Percentiles rank a stretch among this genome's conserved stretches.
Evolutionary conservation across 2,888 invertebrate species (phyloP).

Genomic region (Cheiracanthium punctorium): DNA sequence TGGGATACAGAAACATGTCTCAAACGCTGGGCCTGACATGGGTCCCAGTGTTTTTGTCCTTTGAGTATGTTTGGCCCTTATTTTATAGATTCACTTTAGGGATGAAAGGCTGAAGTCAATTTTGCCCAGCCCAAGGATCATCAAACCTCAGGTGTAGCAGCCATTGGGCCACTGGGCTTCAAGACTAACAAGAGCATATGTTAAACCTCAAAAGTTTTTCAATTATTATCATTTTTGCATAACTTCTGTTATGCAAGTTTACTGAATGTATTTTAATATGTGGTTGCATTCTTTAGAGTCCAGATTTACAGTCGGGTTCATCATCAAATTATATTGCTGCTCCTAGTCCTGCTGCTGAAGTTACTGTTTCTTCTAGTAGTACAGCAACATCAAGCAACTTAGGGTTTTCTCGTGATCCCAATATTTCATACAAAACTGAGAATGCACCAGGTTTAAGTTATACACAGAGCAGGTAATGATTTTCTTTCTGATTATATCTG

Average conservation of each 20-base stretch:
- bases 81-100: no score
- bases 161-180: no score
- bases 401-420: constrained; percentile 35
- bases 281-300: constrained; percentile 22
- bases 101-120: no score
- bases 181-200: no score
- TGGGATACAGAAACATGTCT: no score
- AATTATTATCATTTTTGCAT: neutral
- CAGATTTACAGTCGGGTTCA: constrained; percentile 46
- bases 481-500: no score
- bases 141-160: no score
- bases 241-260: neutral
- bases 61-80: no score
- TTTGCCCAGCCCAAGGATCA: no score
- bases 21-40: no score
- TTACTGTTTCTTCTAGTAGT: constrained; percentile 67
- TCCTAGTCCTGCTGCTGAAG: constrained; percentile 69
- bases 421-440: constrained; percentile 9
- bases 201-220: no score
- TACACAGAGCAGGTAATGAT: constrained; percentile 34
- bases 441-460: constrained; percentile 32
- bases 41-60: no score
- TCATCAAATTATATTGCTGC: constrained; percentile 57
- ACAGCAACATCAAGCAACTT: constrained; percentile 29
- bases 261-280: neutral